Evolutionary conservation across 2,888 invertebrate species (phyloP).

Genomic region (Drosophila subsilvestris): DNA sequence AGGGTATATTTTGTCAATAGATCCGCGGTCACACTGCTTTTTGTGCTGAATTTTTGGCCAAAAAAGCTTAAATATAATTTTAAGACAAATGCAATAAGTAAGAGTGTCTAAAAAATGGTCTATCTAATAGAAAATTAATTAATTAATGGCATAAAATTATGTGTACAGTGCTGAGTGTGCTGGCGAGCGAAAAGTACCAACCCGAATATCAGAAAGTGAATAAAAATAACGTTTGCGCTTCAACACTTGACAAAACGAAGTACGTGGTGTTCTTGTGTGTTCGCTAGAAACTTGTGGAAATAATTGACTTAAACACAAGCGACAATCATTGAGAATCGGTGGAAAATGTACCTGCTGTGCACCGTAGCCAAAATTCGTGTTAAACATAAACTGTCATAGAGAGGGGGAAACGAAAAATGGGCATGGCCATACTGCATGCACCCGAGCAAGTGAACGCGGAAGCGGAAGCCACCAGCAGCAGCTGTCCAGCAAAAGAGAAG

Average conservation of each 20-base stretch:
- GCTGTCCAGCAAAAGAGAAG: neutral
- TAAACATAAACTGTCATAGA: conserved; percentile 39
- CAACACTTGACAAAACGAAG: neutral
- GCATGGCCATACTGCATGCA: neutral
- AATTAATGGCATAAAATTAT: neutral
- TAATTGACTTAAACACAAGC: conserved; percentile 1
- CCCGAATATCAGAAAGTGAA: neutral
- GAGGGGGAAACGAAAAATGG: conserved; percentile 14
- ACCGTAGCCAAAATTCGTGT: conserved; percentile 35
- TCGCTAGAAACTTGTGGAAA: conserved; percentile 21
- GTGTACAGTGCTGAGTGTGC: neutral
- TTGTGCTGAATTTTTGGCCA: too few species aligned
- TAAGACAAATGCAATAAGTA: neutral
- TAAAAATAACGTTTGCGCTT: neutral
- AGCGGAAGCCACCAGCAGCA: neutral
- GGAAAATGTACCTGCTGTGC: conserved; percentile 46
- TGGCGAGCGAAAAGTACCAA: neutral
- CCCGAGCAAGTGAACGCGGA: neutral
- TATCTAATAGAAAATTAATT: neutral
- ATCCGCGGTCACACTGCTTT: too few species aligned
- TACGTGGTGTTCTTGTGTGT: conserved; percentile 54
- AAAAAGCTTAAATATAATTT: too few species aligned
- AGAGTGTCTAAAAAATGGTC: neutral
- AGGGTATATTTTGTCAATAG: too few species aligned
- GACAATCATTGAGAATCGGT: conserved; percentile 2